Base-by-base conservation (phyloP, 1,140 invertebrate species). In the Manduca sexta region DNA sequence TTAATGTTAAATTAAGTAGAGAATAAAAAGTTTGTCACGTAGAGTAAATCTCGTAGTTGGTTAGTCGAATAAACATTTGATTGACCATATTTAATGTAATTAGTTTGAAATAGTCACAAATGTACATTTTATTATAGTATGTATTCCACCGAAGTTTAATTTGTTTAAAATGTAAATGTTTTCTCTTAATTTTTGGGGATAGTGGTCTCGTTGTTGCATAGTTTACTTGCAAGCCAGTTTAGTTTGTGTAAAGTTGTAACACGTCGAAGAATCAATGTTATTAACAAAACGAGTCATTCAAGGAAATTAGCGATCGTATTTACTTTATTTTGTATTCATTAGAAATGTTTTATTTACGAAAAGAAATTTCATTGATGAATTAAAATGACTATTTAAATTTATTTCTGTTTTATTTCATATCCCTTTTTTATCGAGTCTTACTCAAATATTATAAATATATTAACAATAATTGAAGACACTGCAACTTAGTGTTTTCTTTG, bases 381-480 rank as follows among this genome's bases (percentile, higher is more conserved):
- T 74, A 45, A 79, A 74, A 74, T 71, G 56, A 64, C 64, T 74
- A 73, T 73, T 74, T 73, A 69, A 73, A 64, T 63, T 49, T 30
- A 31, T 41, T 7, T 31, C 43, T 43, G 43, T 59, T 56, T 61
- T 42, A 51, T 59, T 43, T 41, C 35, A 13, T 44, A 16, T 38
- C 41, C 15, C 35, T 6, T 14, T 37, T 40, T 1, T 11, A 14
- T 35, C n/a, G 33, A 35, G 8, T 11, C 2, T 14, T 35, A 11
- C n/a, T 35, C 1, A 7, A 2, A 4, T 12, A 14, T n/a, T 1
- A 4, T 12, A 2, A 0, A 7, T 1, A 3, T 26, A 7, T 3
- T 35, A n/a, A n/a, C n/a, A n/a, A 35, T 35, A 35, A 5, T 4
- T 35, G n/a, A 35, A n/a, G 7, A n/a, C 33, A 14, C 1, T 35